These are phyloP conservation scores for Oryzias dopingdopingensis DNA, from an alignment of 2,797 vertebrate species.

Conservation along the genomic window DNA sequence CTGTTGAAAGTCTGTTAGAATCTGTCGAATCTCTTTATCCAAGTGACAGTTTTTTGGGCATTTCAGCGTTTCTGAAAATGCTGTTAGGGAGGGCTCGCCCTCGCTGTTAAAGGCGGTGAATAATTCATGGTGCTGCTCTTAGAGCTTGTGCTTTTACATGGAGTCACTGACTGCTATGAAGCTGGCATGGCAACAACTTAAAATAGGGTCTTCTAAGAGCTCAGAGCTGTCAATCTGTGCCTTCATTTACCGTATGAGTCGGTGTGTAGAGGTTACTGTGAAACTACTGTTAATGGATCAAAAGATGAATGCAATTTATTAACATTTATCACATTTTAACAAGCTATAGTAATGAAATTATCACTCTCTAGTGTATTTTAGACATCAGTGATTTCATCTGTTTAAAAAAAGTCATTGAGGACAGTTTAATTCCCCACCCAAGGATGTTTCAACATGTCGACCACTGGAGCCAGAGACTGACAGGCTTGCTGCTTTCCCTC, in stretches of 20 bases:
- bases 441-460: no score
- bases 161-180: constrained; percentile 69
- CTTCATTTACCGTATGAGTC: constrained; percentile 33
- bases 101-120: constrained; percentile 51
- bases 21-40: constrained; percentile 32
- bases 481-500: no score
- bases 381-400: no score
- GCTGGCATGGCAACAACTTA: constrained; percentile 72
- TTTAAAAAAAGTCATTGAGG: no score
- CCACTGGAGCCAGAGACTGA: no score
- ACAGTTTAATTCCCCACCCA: no score
- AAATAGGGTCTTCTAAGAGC: constrained; percentile 56
- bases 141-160: constrained; percentile 61
- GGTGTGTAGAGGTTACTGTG: constrained; percentile 10
- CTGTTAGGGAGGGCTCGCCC: constrained; percentile 29
- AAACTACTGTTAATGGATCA: neutral
- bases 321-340: neutral
- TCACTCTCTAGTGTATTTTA: no score
- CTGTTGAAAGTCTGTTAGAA: constrained; percentile 28
- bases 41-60: constrained; percentile 11
- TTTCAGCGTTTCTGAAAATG: constrained; percentile 46
- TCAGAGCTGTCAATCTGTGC: constrained; percentile 44
- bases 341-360: no score
- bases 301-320: neutral
- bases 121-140: constrained; percentile 64